These are phyloP conservation scores for Mayetiola destructor DNA, from an alignment of 2,888 invertebrate species.

Conservation along the genomic window DNA sequence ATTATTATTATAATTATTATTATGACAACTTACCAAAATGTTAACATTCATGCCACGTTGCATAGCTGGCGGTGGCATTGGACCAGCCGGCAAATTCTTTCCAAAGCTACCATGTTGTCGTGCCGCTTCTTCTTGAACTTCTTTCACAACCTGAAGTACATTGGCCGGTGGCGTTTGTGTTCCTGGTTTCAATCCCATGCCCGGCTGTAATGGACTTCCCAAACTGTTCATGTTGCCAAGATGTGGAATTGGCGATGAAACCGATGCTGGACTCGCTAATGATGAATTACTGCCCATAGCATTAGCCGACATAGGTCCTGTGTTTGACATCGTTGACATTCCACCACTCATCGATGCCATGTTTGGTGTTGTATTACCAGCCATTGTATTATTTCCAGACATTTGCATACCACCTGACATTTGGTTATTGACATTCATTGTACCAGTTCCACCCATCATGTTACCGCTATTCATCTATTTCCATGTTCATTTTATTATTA, in stretches of 20 bases:
- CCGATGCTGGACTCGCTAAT: slow-evolving; percentile 39
- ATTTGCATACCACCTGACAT: slow-evolving; percentile 3
- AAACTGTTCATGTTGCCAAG: slow-evolving; percentile 34
- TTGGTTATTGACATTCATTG: slow-evolving; percentile 6
- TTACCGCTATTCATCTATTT: slow-evolving; percentile 1
- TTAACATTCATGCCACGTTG: slow-evolving; percentile 27
- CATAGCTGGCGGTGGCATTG: slow-evolving; percentile 39
- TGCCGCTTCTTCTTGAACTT: slow-evolving; percentile 83
- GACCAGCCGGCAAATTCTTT: slow-evolving; percentile 47
- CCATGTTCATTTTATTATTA: no score
- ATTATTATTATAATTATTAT: slow-evolving; percentile 22
- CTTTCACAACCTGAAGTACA: slow-evolving; percentile 70
- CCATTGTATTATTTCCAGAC: background rate
- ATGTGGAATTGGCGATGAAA: slow-evolving; percentile 38
- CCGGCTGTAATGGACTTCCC: slow-evolving; percentile 41
- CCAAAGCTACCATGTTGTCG: slow-evolving; percentile 67
- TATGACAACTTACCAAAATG: no score
- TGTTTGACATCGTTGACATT: no score
- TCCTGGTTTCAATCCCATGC: slow-evolving; percentile 50
- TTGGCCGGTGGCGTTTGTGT: slow-evolving; percentile 62
- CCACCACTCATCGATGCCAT: background rate
- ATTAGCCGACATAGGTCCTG: background rate
- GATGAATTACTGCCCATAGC: slow-evolving; percentile 18
- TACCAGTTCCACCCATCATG: background rate
- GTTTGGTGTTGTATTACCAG: slow-evolving; percentile 13